Evolutionary conservation across 2,888 invertebrate species (phyloP), one percentile per base, ranked within the genome.

Genomic region (Nymphalis c-album): DNA sequence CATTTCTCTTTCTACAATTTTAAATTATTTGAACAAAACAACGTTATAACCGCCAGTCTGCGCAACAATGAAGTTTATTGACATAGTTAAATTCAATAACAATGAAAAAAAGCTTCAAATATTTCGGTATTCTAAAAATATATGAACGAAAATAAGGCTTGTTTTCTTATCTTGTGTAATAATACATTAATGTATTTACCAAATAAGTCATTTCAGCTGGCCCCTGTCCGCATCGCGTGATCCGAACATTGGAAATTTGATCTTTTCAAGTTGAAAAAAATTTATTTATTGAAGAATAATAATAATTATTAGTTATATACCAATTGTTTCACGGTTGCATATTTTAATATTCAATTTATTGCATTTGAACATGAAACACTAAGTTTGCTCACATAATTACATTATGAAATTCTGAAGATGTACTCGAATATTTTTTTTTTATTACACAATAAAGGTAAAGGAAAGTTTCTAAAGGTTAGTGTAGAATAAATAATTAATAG

Each of bases 171-270:
- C 40, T 40, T 40, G 40, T 40, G 3, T 40, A 13, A 46, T n/a
- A 63, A 31, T 31, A 51, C 40, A 60, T 48, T 60, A 26, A 45
- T 22, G 45, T 16, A 50, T 7, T 22, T 47, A 47, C 65, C 65
- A 66, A 66, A 66, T 66, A 66, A 60, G 60, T 66, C 53, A 18
- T 6, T 22, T 48, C 65, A 66, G 60, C 55, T 66, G 65, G 20
- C 48, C 17, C 5, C 1, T 2, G 26, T 18, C 18, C 40, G 10
- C 18, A 18, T 66, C 35, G 65, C 65, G 60, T 66, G 65, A 4
- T 10, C 22, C 50, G 40, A 16, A 18, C 46, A 51, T 60, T 35
- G 51, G 20, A 47, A 45, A 47, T 60, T 53, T 47, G 47, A 60
- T 47, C 47, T 53, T 53, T 13, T 51, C 35, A 58, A 47, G 53